phyloP scores from a whole-genome alignment of 2,888 invertebrate genomes.

The Strigamia crassipes region DNA sequence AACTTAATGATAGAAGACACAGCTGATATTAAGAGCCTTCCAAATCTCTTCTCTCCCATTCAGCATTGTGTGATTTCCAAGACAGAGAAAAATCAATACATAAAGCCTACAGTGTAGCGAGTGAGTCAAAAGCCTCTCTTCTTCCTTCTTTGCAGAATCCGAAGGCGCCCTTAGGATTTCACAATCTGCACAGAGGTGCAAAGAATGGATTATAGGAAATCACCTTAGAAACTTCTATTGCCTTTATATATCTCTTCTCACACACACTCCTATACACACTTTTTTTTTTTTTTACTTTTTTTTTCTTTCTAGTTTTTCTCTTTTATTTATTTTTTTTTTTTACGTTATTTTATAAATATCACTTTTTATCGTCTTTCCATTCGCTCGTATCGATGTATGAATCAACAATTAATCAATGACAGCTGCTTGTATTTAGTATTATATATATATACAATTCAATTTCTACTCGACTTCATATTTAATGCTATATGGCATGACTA shows the following conservation, averaged over 20 bases:
- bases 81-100: conserved; percentile 38
- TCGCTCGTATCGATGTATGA: background rate
- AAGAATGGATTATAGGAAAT: conserved; percentile 40
- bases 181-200: conserved; percentile 34
- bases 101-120: conserved; percentile 40
- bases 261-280: background rate
- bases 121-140: conserved; percentile 40
- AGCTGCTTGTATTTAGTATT: background rate
- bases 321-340: background rate
- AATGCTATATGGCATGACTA: background rate
- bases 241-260: conserved; percentile 18
- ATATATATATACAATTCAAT: background rate
- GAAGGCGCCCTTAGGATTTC: conserved; percentile 37
- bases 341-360: background rate
- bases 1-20: conserved; percentile 40
- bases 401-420: conserved; percentile 3
- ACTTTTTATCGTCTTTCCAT: background rate
- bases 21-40: conserved; percentile 32
- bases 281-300: background rate
- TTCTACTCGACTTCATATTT: background rate
- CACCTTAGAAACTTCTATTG: conserved; percentile 35
- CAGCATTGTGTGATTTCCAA: conserved; percentile 42
- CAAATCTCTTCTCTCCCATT: conserved; percentile 40
- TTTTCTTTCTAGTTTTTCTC: background rate
- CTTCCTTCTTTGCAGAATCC: conserved; percentile 38